Conservation (phyloP, 2,797 vertebrate genomes). For the Mormyrus hasselquistii region DNA sequence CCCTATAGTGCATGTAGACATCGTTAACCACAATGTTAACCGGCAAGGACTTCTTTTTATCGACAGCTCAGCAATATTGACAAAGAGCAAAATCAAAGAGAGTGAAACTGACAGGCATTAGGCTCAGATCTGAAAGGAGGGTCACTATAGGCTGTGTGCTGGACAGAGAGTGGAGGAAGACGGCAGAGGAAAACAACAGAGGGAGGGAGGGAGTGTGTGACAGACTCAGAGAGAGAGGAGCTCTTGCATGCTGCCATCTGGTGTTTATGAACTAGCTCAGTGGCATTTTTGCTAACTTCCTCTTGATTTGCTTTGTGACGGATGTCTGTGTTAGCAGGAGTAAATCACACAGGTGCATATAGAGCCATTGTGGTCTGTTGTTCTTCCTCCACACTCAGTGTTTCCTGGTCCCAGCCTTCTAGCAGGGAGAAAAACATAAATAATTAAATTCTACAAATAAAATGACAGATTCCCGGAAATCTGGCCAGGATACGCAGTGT, state of each 20-base stretch:
- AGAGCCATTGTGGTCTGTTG: neutral
- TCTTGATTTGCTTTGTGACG: neutral
- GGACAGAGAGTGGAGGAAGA: neutral
- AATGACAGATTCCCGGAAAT: neutral
- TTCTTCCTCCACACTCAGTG: neutral
- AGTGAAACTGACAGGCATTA: neutral
- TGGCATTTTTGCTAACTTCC: neutral
- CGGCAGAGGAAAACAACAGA: neutral
- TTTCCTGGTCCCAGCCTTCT: neutral
- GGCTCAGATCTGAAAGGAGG: neutral
- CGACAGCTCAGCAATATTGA: neutral
- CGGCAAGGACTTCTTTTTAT: no score
- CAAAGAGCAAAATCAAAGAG: neutral
- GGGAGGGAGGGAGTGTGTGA: neutral
- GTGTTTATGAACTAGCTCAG: neutral
- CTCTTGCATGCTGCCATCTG: neutral
- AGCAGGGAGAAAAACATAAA: neutral
- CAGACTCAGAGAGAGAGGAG: neutral
- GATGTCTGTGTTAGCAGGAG: neutral
- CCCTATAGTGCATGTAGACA: no score
- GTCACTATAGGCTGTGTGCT: neutral
- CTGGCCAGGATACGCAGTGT: neutral
- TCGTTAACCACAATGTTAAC: no score
- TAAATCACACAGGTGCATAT: neutral
- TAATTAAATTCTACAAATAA: neutral